phyloP scores from a whole-genome alignment of 2,113 vertebrate species.

The Eolophus roseicapilla region DNA sequence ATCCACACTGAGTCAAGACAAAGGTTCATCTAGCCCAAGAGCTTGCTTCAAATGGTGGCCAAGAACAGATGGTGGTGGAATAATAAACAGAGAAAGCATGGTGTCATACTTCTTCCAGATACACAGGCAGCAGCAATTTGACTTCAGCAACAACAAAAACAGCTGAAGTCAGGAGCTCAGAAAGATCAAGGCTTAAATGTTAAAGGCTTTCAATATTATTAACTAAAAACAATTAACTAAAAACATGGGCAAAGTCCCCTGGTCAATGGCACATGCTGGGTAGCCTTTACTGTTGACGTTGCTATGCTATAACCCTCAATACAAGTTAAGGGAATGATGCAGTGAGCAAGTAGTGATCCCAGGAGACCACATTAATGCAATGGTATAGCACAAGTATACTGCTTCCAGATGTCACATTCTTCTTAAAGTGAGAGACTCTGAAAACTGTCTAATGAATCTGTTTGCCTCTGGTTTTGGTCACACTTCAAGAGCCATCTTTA shows the following conservation, averaged over 20 bases:
- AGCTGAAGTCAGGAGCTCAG: not conserved
- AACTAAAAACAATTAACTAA: not conserved
- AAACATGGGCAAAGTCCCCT: not conserved
- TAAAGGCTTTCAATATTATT: not conserved
- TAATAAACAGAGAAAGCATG: not conserved
- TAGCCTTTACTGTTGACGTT: not conserved
- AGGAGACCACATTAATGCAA: not conserved
- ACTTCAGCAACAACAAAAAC: not conserved
- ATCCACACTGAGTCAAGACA: not conserved
- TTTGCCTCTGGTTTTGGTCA: not conserved
- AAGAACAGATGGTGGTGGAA: not conserved
- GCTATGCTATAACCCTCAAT: not conserved
- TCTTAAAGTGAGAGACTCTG: not conserved
- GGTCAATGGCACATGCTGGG: not conserved
- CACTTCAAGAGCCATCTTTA: not conserved
- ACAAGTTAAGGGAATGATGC: not conserved
- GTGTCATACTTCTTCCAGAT: not conserved
- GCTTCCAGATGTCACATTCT: not conserved
- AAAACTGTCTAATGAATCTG: not conserved
- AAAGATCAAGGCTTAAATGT: not conserved
- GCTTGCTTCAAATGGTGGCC: not conserved
- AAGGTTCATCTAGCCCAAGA: not conserved
- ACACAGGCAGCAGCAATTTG: not conserved
- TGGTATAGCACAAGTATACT: not conserved
- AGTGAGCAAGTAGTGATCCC: not conserved